Evolutionary conservation across 2,888 invertebrate genomes (phyloP).

Genomic region (Oscheius sp.): DNA sequence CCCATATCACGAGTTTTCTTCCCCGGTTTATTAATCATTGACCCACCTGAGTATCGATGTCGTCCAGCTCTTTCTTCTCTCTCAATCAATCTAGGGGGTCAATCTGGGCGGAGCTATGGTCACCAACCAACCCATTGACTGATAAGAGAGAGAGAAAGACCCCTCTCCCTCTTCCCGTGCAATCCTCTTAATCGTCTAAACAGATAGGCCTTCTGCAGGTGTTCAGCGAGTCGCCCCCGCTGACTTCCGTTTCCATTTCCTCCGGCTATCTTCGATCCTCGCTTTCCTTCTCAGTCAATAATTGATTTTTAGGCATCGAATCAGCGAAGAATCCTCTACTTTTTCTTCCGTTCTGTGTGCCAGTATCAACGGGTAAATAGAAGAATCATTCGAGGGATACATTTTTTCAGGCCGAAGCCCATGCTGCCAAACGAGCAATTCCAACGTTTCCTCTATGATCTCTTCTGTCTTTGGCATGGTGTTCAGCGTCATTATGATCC

Average conservation of each 20-base stretch:
- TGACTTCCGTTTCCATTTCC: no score
- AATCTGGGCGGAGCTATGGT: not conserved
- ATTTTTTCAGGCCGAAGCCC: slow-evolving; percentile 4
- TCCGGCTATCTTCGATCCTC: no score
- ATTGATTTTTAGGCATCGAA: not conserved
- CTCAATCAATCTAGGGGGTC: no score
- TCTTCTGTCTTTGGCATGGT: slow-evolving; percentile 68
- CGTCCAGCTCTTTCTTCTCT: no score
- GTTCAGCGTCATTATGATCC: slow-evolving; percentile 69
- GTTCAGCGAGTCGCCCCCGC: no score
- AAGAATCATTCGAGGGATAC: not conserved
- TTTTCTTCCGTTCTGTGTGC: not conserved
- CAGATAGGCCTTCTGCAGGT: not conserved
- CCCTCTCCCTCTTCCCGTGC: not conserved
- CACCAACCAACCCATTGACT: no score
- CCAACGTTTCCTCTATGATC: slow-evolving; percentile 67
- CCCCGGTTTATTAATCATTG: no score
- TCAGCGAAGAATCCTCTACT: not conserved
- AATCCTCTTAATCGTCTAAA: not conserved
- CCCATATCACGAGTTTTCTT: no score
- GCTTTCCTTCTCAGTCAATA: not conserved
- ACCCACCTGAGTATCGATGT: no score
- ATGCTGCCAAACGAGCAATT: slow-evolving; percentile 67
- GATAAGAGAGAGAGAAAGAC: no score
- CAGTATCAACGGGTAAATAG: slow-evolving; percentile 19